Evolutionary conservation across 1,140 invertebrate genomes (phyloP), one percentile per base, ranked within the genome.

Genomic region (Hypothenemus hampei): DNA sequence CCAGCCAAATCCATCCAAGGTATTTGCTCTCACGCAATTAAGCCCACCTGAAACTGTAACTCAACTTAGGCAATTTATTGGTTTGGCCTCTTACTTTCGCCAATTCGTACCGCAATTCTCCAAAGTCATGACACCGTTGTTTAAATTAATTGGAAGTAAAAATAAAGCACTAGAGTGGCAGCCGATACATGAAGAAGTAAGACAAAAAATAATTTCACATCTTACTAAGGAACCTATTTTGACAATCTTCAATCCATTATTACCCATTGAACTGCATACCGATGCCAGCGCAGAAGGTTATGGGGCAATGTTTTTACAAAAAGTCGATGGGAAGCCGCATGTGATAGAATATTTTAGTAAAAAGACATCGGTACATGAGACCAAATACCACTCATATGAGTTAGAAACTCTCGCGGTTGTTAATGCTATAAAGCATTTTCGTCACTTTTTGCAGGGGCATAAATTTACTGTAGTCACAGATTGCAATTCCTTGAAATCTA

Each of bases 31-130:
- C 1, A 2, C n/a, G 10, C 26, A 62, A 24, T 18, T 6, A 18
- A 7, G 48, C 11, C 13, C 11, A 4, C 68, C 68, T 7, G 58
- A 46, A 29, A 67, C 62, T 48, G 49, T 63, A n/a, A 61, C 66
- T 29, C 46, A 66, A 22, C 31, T 77, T 2, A 48, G 68, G 33
- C 49, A 57, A 36, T 74, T 77, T 41, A 43, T 75, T 2, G 73
- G 76, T 15, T 53, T 77, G n/a, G 54, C 56, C 1, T 57, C 60
- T 16, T 67, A 65, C 41, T 69, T 69, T 33, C 18, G 65, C n/a
- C 57, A 65, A 23, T 67, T 63, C 35, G 45, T 67, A 1, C 19
- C 8, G 5, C 11, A 11, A 20, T 41, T 41, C 6, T 20, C 39
- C 10, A 11, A 5, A 20, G 22, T 20, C 11, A 20, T 21, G 6